Conservation (phyloP, 1,140 invertebrate genomes). For the Scaptomyza hsui region DNA sequence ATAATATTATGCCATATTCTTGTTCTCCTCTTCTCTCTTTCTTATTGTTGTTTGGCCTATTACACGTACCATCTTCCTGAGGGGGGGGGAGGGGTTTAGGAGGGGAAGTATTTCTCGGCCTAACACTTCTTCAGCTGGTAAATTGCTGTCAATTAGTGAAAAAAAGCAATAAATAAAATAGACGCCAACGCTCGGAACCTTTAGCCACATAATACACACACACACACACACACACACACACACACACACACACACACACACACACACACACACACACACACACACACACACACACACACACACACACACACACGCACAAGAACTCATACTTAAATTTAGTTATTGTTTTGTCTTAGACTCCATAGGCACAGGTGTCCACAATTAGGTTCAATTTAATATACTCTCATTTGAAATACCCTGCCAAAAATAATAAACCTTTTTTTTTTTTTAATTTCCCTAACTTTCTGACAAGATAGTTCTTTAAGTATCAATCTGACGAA, state of each 20-base stretch:
- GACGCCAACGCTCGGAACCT: slow-evolving; percentile 27
- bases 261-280: slow-evolving; percentile 2
- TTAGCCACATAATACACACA: not conserved
- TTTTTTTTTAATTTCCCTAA: no score
- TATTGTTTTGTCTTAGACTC: slow-evolving; percentile 5
- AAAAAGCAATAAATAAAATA: slow-evolving; percentile 73
- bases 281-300: slow-evolving; percentile 3
- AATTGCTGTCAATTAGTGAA: slow-evolving; percentile 75
- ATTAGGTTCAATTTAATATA: not conserved
- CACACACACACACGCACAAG: not conserved
- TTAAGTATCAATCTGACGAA: no score
- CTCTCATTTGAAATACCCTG: no score
- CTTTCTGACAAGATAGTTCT: no score
- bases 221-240: slow-evolving; percentile 5
- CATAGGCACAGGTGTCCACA: slow-evolving; percentile 26
- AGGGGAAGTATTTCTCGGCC: not conserved
- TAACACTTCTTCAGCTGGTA: slow-evolving; percentile 70
- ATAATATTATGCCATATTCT: slow-evolving; percentile 34
- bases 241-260: not conserved
- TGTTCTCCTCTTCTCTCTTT: not conserved
- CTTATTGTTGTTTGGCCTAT: slow-evolving; percentile 24
- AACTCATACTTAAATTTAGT: not conserved
- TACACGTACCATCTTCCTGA: slow-evolving; percentile 21
- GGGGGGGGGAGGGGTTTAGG: not conserved
- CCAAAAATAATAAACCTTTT: no score